Conservation (phyloP, 1,140 invertebrate genomes). For the Ephestia elutella region DNA sequence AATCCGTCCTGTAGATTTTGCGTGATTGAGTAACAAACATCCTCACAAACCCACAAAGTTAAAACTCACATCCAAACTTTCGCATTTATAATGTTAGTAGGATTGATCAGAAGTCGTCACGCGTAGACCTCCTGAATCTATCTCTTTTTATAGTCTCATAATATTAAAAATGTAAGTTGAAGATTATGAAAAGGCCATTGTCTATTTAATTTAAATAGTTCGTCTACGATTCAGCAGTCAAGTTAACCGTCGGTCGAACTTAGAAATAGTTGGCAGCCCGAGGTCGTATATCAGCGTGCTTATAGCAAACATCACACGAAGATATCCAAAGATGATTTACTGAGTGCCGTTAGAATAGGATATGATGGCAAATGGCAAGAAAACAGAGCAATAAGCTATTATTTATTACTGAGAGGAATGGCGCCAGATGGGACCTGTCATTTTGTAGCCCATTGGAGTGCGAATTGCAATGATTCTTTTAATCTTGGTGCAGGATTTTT, state of each 20-base stretch:
- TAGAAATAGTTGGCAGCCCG: neutral
- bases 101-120: no score
- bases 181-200: neutral
- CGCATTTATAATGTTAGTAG: no score
- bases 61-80: no score
- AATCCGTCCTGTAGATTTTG: no score
- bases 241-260: neutral
- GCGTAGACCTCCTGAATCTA: no score
- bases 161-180: neutral
- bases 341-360: neutral
- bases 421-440: neutral
- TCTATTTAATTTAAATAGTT: neutral
- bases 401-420: neutral
- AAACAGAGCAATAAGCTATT: constrained; percentile 1
- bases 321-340: neutral
- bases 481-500: no score
- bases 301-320: neutral
- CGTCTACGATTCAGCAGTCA: neutral
- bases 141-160: no score
- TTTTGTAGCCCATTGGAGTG: neutral
- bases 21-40: no score
- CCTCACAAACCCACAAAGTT: no score
- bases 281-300: neutral
- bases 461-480: neutral
- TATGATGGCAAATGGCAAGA: constrained; percentile 3